Evolutionary conservation across 92 coral and sea anemone species (phyloP).

Genomic region (Ricordea florida): DNA sequence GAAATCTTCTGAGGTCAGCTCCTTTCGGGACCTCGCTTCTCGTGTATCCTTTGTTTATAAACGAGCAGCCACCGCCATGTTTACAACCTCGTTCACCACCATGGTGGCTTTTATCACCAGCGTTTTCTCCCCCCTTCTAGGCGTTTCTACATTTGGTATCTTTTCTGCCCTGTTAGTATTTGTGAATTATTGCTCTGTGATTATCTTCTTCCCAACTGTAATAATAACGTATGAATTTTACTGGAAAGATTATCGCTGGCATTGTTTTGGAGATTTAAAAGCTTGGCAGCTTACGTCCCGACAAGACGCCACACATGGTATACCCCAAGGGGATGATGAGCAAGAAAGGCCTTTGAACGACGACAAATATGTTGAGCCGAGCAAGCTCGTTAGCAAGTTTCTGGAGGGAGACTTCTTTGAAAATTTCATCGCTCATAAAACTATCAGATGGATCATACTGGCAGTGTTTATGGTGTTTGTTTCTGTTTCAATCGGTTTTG

Average conservation of each 20-base stretch:
- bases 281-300: constrained; percentile 37
- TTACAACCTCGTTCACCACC: constrained; percentile 89
- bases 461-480: constrained; percentile 64
- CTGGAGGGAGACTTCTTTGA: constrained; percentile 67
- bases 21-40: constrained; percentile 68
- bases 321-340: constrained; percentile 18
- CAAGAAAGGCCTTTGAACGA: constrained; percentile 31
- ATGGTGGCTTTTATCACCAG: constrained; percentile 94
- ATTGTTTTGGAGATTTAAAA: constrained; percentile 46
- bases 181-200: constrained; percentile 87
- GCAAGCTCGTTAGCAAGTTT: constrained; percentile 66
- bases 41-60: constrained; percentile 86
- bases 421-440: constrained; percentile 76
- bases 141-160: constrained; percentile 93
- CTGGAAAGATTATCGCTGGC: constrained; percentile 76
- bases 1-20: constrained; percentile 69
- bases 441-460: constrained; percentile 87
- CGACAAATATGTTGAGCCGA: constrained; percentile 73
- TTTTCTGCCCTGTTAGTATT: constrained; percentile 92
- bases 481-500: constrained; percentile 76
- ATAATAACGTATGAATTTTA: constrained; percentile 77
- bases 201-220: constrained; percentile 87
- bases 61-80: constrained; percentile 93
- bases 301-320: constrained; percentile 19
- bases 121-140: constrained; percentile 89